Evolutionary conservation across 2,888 invertebrate species (phyloP), one percentile per base, ranked within the genome.

Genomic region (Mesorhabditis sp.): DNA sequence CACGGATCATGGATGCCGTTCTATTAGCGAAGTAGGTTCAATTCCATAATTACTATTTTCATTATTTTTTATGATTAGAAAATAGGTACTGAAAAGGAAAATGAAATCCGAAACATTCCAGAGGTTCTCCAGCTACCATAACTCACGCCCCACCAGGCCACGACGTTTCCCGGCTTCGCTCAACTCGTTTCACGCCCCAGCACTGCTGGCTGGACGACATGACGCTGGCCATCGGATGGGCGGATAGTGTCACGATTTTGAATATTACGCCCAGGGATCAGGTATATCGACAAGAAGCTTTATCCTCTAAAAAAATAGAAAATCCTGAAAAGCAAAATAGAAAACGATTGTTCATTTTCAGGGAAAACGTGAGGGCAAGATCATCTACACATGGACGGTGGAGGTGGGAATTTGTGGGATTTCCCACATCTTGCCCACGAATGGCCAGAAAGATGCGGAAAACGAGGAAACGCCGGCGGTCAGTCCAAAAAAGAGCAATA

Each of bases 141-240:
- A 79, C 83, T 5, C 68, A 79, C 4, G 76, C 84, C 7, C 72
- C 76, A 66, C 84, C 84, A 4, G 68, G 75, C 5, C 83, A 84
- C 67, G 76, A 80, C 58, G 72, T 75, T 50, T 80, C 78, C 67
- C 45, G 72, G 43, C 71, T 81, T 50, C 74, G 79, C 44, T 74
- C 74, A 13, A 78, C 80, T 10, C 76, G 78, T 6, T 81, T 76
- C 62, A 80, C 82, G 4, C 85, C 85, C 0, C 72, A 73, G 43
- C 78, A 83, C 44, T 69, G 72, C 68, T 85, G 85, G 85, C 70
- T 77, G 65, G 61, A 50, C 58, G 58, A 50, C n/a, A n/a, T 13
- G 58, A 50, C 7, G 4, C 70, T 85, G 64, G 80, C 79, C 4
- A 78, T 85, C 64, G 84, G 80, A 45, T 86, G 86, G 86, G 85